These are phyloP conservation scores for Mesembrinibis cayennensis DNA, from an alignment of 2,113 vertebrate genomes.

Conservation along the genomic window DNA sequence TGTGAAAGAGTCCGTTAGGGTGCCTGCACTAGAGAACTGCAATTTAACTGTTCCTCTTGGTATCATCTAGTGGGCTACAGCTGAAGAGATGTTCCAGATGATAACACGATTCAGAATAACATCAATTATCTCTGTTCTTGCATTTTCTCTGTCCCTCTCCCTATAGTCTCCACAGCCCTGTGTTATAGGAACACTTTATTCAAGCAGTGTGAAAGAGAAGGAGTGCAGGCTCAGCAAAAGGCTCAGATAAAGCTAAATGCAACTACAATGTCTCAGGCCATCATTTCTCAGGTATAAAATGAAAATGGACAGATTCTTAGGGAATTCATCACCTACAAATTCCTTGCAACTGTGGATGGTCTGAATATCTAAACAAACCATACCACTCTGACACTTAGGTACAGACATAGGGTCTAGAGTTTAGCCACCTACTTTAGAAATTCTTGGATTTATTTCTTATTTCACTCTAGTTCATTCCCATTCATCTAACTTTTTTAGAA, in stretches of 20 bases:
- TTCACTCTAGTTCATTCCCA: constrained; percentile 24
- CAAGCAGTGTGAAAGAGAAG: neutral
- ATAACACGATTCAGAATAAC: neutral
- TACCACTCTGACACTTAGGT: neutral
- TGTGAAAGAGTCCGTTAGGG: neutral
- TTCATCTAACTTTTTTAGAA: constrained; percentile 55
- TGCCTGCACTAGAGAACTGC: neutral
- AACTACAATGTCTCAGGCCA: neutral
- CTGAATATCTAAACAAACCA: neutral
- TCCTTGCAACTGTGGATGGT: neutral
- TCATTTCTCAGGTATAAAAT: neutral
- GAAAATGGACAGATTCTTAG: neutral
- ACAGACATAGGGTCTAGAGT: neutral
- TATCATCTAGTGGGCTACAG: neutral
- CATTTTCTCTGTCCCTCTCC: neutral
- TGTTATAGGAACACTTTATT: neutral
- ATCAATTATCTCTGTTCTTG: neutral
- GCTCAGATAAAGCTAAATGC: neutral
- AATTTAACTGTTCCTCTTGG: neutral
- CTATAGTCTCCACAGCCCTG: neutral
- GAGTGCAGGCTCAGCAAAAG: neutral
- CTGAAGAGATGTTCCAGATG: neutral
- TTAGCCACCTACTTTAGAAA: neutral
- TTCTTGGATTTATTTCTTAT: neutral
- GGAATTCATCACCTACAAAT: neutral